Evolutionary conservation across 2,888 invertebrate species (phyloP), one percentile per base, ranked within the genome.

Genomic region (Hydrotaea diabolus): DNA sequence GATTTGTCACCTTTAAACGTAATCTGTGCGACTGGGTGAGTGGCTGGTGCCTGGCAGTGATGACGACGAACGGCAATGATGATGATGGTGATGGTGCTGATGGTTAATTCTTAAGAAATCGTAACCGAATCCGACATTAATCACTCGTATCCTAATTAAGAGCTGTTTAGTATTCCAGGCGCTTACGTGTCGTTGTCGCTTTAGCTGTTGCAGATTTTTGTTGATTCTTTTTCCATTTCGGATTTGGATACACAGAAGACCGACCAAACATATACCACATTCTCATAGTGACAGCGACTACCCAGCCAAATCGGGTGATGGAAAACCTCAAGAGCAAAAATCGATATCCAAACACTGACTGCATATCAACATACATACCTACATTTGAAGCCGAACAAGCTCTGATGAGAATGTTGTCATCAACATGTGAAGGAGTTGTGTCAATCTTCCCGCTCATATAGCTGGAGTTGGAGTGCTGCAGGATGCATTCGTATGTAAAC

Each of bases 141-240:
- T 87, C 87, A 86, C 79, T 80, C 55, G 77, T 71, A 82, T 80
- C 83, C 82, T 89, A 88, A 89, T 89, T 89, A 88, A 88, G 87
- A 86, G 86, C 88, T 88, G 88, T 87, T 89, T 88, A 88, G 88
- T 87, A 88, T 88, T 88, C 88, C 82, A 85, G 82, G 85, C 84
- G 84, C 82, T 85, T 81, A 85, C 82, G 79, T 76, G 84, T 23
- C 53, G 77, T 79, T 71, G 26, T 49, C 49, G 59, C 17, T 71
- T 1, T 39, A 39, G 39, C 39, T 66, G 49, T 36, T 36, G 31
- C 53, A 15, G 21, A 19, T 76, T 71, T 55, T 31, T 31, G 31
- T 31, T 31, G 2, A 11, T 13, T 39, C 17, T 66, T 21, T 36
- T 53, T 31, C 11, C n/a, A 19, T 9, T 69, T 84, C 73, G 43